These are phyloP conservation scores for Zosterops japonicus DNA, from an alignment of 2,113 vertebrate species.

Conservation along the genomic window DNA sequence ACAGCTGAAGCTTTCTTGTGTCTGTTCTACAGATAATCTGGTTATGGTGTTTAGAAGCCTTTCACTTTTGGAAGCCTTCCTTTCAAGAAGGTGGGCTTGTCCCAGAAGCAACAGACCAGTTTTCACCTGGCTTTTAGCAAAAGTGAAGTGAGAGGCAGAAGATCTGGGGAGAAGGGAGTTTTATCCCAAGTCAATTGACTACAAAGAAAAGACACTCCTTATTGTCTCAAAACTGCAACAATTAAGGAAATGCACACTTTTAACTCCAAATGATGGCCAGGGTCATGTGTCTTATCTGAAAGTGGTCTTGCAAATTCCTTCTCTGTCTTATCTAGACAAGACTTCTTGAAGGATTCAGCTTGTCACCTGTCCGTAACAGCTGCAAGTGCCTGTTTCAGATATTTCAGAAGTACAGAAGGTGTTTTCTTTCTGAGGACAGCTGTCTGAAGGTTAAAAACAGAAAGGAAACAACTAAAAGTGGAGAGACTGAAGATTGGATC, in stretches of 20 bases:
- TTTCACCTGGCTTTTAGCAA: neutral
- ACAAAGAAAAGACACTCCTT: neutral
- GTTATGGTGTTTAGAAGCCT: neutral
- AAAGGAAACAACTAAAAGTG: neutral
- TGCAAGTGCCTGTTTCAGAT: slow-evolving; percentile 4
- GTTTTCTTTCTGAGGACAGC: slow-evolving; percentile 18
- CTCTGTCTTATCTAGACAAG: neutral
- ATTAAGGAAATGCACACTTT: neutral
- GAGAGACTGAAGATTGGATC: neutral
- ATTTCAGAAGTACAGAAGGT: slow-evolving; percentile 15
- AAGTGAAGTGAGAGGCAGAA: neutral
- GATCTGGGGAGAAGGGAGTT: neutral
- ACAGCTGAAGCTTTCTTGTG: neutral
- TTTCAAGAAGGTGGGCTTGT: neutral
- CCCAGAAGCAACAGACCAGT: neutral
- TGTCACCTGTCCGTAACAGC: slow-evolving; percentile 53
- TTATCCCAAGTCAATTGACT: neutral
- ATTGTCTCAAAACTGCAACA: neutral
- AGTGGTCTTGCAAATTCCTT: neutral
- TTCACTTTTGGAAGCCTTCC: neutral
- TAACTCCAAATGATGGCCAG: neutral
- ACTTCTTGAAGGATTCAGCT: neutral
- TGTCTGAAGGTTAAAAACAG: slow-evolving; percentile 26
- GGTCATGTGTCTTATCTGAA: neutral
- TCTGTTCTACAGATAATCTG: neutral